Base-by-base conservation (phyloP, 2,888 invertebrate genomes). In the Omphaloscelis lunosa region DNA sequence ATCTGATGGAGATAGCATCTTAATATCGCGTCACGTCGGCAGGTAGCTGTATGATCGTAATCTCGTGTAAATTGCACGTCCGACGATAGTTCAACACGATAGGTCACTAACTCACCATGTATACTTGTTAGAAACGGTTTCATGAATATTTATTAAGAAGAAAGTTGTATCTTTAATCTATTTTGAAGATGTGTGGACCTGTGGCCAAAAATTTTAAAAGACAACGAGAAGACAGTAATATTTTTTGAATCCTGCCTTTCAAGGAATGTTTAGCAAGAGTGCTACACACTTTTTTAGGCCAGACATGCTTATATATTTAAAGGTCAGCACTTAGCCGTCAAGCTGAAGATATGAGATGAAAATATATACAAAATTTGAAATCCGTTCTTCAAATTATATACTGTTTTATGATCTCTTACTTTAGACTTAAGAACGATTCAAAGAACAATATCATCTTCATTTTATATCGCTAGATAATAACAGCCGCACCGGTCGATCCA, bases 1-100 rank as follows among this genome's bases (percentile, higher is more conserved):
- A 86, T 86, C 86, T 61, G 86, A 86, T 88, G 59, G 48, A 75
- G 88, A 86, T 88, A 73, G 65, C 11, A 86, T 88, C 86, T 88
- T 51, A 75, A 79, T 73, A 83, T 69, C 17, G 61, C 75, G 62
- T 76, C 74, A 76, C 69, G 81, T 85, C 79, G 65, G 79, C 78
- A 82, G 74, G 76, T 83, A 79, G 80, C 79, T 79, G 63, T 75
- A 71, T 72, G 86, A 79, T 82, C 8, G 66, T 67, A 65, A 83
- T 84, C 77, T 83, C 29, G 63, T 71, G 77, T 76, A 85, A 89
- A 88, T 78, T 88, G 76, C 73, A 65, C 81, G 72, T 68, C 63
- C 72, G 74, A 86, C 84, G 90, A 85, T 87, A 83, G 83, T 70
- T 82, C 83, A 78, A 70, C 86, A 82, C 75, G 83, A 75, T 63